Percentiles rank a stretch among this genome's conserved stretches.
phyloP scores from a whole-genome alignment of 2,888 invertebrate species.

The Perizoma flavofasciatum region DNA sequence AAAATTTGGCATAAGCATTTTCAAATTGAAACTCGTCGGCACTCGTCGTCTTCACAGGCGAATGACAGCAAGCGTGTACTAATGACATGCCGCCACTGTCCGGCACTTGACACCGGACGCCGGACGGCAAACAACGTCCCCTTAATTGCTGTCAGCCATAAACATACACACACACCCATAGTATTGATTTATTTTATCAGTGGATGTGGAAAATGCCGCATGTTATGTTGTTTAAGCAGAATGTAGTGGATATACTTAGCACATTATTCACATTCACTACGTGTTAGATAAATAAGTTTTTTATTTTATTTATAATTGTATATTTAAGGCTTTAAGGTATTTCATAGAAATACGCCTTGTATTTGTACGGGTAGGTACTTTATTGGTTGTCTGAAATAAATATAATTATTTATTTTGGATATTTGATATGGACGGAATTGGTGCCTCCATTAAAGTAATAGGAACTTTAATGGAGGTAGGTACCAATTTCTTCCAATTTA shows the following conservation, averaged over 20 bases:
- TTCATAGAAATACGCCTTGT: too few relatives aligned
- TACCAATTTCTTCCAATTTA: constrained; percentile 63
- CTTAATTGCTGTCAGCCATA: constrained; percentile 51
- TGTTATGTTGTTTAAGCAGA: constrained; percentile 1
- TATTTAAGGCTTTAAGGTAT: too few relatives aligned
- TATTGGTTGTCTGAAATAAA: too few relatives aligned
- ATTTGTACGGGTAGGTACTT: too few relatives aligned
- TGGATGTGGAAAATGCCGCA: constrained; percentile 7
- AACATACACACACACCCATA: constrained; percentile 36
- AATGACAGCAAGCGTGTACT: constrained; percentile 37
- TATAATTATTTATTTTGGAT: too few relatives aligned
- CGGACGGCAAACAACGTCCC: constrained; percentile 51
- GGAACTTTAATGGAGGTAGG: constrained; percentile 46
- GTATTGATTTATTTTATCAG: constrained; percentile 34
- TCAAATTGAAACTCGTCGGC: background rate
- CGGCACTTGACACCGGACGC: constrained; percentile 60
- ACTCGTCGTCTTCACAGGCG: constrained; percentile 14
- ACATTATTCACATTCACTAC: background rate
- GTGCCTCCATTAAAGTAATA: too few relatives aligned
- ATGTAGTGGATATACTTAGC: background rate
- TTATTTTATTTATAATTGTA: too few relatives aligned
- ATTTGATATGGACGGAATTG: constrained; percentile 9
- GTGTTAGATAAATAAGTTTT: background rate
- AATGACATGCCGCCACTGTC: constrained; percentile 44
- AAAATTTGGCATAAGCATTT: too few relatives aligned